Conservation (phyloP, 2,888 invertebrate species). For the Drosophila helvetica region DNA sequence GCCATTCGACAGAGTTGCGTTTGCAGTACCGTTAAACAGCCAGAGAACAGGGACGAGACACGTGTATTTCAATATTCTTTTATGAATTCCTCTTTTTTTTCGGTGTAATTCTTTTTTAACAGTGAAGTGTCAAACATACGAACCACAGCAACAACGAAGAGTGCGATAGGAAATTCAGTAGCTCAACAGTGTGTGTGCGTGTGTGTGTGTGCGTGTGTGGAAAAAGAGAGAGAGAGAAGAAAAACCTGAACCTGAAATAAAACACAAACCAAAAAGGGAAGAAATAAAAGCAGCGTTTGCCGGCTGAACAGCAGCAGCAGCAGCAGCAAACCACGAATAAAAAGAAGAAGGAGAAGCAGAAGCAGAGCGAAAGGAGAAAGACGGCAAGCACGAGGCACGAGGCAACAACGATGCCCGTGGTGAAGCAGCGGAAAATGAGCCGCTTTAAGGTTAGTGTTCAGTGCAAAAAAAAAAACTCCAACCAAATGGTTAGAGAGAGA, state of each 20-base stretch:
- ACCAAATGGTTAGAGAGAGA: background rate
- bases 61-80: background rate
- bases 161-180: background rate
- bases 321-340: slow-evolving; percentile 8
- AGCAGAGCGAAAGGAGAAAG: slow-evolving; percentile 16
- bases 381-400: background rate
- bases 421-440: slow-evolving; percentile 82
- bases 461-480: slow-evolving; percentile 7
- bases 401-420: slow-evolving; percentile 71
- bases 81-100: slow-evolving; percentile 14
- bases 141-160: background rate
- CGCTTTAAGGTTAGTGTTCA: slow-evolving; percentile 79
- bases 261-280: background rate
- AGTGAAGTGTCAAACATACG: slow-evolving; percentile 2
- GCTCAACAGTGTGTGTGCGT: too few relatives aligned
- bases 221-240: background rate
- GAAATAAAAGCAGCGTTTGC: background rate
- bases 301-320: background rate
- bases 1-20: background rate
- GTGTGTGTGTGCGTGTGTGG: background rate
- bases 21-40: background rate
- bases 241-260: background rate
- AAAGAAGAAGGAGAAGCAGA: slow-evolving; percentile 3
- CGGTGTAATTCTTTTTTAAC: slow-evolving; percentile 22
- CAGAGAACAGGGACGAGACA: background rate